These are phyloP conservation scores for Numida meleagris DNA, from an alignment of 2,113 vertebrate genomes.

Conservation along the genomic window DNA sequence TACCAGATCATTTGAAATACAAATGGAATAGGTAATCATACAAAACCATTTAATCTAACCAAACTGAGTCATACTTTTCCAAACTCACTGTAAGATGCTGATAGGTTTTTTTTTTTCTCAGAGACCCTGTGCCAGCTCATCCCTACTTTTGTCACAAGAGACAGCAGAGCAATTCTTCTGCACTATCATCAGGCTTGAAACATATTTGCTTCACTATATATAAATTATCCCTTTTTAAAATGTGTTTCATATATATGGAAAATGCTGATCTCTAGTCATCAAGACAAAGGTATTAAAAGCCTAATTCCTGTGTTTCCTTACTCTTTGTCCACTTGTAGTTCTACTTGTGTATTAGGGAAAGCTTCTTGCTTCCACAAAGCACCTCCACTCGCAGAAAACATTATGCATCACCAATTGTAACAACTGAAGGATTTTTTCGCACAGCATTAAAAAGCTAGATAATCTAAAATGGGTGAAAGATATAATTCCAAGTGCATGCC, in stretches of 20 bases:
- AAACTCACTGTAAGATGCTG: not conserved
- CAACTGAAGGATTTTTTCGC: not conserved
- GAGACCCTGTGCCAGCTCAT: not conserved
- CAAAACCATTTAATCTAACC: not conserved
- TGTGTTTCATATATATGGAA: not conserved
- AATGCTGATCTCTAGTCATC: not conserved
- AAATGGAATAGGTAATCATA: not conserved
- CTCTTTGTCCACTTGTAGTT: not conserved
- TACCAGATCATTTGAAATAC: not conserved
- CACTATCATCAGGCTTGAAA: not conserved
- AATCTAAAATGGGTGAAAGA: not conserved
- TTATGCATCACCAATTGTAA: not conserved
- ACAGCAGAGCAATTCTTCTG: not conserved
- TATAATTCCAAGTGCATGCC: not conserved
- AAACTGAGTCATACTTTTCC: not conserved
- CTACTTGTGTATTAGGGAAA: not conserved
- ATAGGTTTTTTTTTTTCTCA: not conserved
- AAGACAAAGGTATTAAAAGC: not conserved
- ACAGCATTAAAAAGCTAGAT: not conserved
- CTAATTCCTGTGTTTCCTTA: not conserved
- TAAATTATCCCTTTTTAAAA: not conserved
- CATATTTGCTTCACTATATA: not conserved
- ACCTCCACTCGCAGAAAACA: not conserved
- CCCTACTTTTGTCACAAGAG: not conserved
- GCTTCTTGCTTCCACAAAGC: not conserved